These are phyloP conservation scores for Aphaenogaster rudis DNA, from an alignment of 1,140 invertebrate species.

Conservation along the genomic window DNA sequence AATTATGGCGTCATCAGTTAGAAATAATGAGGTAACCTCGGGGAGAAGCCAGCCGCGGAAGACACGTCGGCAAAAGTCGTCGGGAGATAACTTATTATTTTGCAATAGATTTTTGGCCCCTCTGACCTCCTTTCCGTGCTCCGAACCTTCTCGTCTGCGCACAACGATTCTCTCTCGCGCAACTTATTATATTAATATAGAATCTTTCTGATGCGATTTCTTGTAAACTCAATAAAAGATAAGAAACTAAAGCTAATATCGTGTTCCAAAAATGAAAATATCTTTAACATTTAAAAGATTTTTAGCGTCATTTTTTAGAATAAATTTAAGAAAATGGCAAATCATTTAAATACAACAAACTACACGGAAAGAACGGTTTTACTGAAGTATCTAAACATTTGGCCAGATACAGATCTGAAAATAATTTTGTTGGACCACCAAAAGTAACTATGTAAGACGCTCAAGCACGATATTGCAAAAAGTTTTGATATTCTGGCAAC, in stretches of 20 bases:
- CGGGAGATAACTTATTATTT: conserved; percentile 81
- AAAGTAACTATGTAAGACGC: too few relatives aligned
- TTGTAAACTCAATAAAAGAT: neutral
- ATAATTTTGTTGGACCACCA: too few relatives aligned
- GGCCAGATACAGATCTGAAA: too few relatives aligned
- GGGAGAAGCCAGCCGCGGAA: conserved; percentile 72
- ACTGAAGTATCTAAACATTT: too few relatives aligned
- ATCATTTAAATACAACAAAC: neutral
- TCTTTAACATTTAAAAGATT: too few relatives aligned
- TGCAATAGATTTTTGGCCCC: conserved; percentile 77
- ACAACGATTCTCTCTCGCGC: neutral
- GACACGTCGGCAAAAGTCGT: conserved; percentile 81
- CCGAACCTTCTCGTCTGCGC: neutral
- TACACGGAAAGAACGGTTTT: neutral
- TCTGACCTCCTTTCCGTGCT: conserved; percentile 34
- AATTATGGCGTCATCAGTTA: conserved; percentile 85
- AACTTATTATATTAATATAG: conserved; percentile 17
- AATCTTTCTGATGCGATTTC: neutral
- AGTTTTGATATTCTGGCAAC: too few relatives aligned
- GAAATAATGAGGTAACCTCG: conserved; percentile 83
- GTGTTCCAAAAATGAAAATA: too few relatives aligned
- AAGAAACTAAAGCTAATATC: neutral
- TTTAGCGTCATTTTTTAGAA: neutral
- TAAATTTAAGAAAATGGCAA: neutral
- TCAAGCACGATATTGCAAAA: too few relatives aligned